Base-by-base conservation (phyloP, 2,888 invertebrate genomes). In the Rhaphigaster nebulosa region DNA sequence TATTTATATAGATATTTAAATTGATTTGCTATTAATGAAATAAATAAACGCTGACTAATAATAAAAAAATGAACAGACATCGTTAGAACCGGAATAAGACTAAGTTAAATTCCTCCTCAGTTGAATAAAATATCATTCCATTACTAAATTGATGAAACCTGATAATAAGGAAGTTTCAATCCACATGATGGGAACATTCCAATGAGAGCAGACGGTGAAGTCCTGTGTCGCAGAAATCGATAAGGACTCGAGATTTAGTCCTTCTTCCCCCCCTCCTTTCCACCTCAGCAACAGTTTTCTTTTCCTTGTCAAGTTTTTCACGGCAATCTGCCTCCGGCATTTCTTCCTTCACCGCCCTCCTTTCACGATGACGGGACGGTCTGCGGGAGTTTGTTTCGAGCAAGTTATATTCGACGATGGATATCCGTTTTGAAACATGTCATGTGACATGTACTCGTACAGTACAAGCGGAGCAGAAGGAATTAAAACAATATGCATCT, bases 271-370 rank as follows among this genome's bases (percentile, higher is more conserved):
- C 70, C 34, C 34, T 20, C 20, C 15, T 12, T n/a, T 34, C 18
- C 70, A 34, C 20, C 38, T 38, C 34, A 38, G 38, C 38, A 76
- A 34, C 34, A 76, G 70, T 76, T 76, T 76, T 76, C 70, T 76
- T 76, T 76, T 76, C 70, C 70, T 76, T 76, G 70, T 76, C 70
- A 76, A 23, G 34, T 76, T 76, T 76, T 76, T 76, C 70, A 76
- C 70, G 70, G 70, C 34, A 76, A 34, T 76, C 70, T 76, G 70
- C 65, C 65, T 34, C 65, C 29, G 65, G 29, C 29, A 29, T 65
- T 65, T 65, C 70, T 15, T 76, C 70, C 34, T 38, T 29, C n/a
- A 23, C 23, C 70, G 70, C 70, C 38, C 38, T 76, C 70, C 70
- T 76, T 76, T 76, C 34, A 76, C 34, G 70, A 76, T 76, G 70